Conservation (phyloP, 2,888 invertebrate genomes). For the Drosophila diplacantha region DNA sequence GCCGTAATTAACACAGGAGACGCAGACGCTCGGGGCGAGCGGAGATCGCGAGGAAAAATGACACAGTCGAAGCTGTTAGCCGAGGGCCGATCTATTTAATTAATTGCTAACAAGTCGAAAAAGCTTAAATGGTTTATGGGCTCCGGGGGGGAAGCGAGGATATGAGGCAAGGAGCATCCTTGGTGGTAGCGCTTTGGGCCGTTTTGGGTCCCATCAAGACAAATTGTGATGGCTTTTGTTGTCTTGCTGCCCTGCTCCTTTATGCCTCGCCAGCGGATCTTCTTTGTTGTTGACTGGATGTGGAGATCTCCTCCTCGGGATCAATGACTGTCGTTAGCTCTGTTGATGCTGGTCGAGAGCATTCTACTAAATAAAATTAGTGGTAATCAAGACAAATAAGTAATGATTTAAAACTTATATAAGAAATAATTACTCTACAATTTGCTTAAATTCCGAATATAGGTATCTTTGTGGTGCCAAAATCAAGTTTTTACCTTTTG, state of each 20-base stretch:
- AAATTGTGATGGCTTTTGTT: conserved; percentile 61
- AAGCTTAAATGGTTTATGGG: conserved; percentile 70
- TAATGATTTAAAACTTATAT: not conserved
- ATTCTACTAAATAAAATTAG: not conserved
- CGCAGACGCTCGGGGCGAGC: not conserved
- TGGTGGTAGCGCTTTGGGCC: conserved; percentile 55
- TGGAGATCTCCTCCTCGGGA: not conserved
- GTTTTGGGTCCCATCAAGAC: conserved; percentile 55
- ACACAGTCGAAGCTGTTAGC: conserved; percentile 55
- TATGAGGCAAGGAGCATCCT: conserved; percentile 22
- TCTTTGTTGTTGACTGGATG: conserved; percentile 10
- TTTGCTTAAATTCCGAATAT: too few species aligned
- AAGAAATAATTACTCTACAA: not conserved
- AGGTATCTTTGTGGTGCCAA: not conserved
- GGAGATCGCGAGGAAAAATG: conserved; percentile 51
- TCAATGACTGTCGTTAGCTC: not conserved
- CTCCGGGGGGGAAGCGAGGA: not conserved
- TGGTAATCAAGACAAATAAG: not conserved
- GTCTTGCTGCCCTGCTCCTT: conserved; percentile 2
- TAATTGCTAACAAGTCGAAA: conserved; percentile 73
- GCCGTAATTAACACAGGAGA: conserved; percentile 55
- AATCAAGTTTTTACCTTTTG: not conserved
- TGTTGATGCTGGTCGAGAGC: not conserved
- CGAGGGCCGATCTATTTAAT: conserved; percentile 71
- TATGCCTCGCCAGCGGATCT: not conserved